Percentiles rank a stretch among this genome's conserved stretches.
Conservation (phyloP, 2,888 invertebrate genomes). For the Deilephila elpenor region DNA sequence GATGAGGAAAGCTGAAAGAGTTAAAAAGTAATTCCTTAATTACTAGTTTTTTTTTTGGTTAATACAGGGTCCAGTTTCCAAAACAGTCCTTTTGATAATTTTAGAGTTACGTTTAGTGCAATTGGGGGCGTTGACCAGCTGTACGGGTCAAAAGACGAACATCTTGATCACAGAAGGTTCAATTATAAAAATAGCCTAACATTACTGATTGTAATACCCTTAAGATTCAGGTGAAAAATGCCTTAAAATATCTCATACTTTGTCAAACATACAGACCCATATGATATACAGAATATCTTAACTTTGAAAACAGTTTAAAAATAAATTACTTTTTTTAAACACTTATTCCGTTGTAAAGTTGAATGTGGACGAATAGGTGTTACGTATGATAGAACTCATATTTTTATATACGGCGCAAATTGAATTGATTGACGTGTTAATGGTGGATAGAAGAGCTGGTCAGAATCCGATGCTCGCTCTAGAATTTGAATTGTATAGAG, state of each 20-base stretch:
- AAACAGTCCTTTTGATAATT: conserved; percentile 15
- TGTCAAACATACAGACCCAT: neutral
- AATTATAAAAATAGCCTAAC: neutral
- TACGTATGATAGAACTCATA: no score
- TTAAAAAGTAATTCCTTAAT: neutral
- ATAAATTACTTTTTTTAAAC: no score
- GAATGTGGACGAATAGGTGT: no score
- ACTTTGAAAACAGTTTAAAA: no score
- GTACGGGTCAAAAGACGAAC: neutral
- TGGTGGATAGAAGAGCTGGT: no score
- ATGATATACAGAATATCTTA: no score
- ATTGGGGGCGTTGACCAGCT: neutral
- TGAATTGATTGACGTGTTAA: no score
- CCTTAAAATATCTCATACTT: neutral
- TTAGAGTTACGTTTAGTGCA: neutral
- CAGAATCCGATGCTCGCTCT: no score
- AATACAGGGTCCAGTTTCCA: neutral
- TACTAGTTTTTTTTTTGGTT: neutral
- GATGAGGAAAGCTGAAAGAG: neutral
- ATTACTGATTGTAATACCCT: neutral
- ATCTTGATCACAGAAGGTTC: neutral
- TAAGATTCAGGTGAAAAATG: neutral
- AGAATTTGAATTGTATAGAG: no score
- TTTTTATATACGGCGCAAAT: no score
- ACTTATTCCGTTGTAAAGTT: no score